Conservation (phyloP, 2,888 invertebrate species). For the Exephanes ischioxanthus region DNA sequence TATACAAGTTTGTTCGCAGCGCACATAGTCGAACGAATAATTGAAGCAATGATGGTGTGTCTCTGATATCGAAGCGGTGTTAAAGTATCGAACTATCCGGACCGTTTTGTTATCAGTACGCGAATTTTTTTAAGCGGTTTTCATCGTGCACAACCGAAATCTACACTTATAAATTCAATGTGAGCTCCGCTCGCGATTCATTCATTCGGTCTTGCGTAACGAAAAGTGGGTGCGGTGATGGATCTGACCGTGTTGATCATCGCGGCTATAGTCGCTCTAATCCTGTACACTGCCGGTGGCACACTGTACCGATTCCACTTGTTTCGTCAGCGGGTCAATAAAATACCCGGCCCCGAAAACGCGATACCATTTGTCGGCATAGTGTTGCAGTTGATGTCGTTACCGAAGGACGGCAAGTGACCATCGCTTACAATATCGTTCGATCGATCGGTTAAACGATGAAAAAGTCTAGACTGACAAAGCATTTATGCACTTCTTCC, state of each 20-base stretch:
- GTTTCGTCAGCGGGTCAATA: slow-evolving; percentile 62
- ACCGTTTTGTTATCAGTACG: too few relatives aligned
- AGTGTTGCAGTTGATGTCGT: slow-evolving; percentile 51
- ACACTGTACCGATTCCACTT: slow-evolving; percentile 59
- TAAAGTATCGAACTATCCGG: too few relatives aligned
- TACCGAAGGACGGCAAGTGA: slow-evolving; percentile 69
- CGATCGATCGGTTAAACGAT: background rate
- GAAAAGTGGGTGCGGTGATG: slow-evolving; percentile 7
- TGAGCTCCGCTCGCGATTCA: too few relatives aligned
- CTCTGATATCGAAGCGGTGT: too few relatives aligned
- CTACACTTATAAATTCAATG: too few relatives aligned
- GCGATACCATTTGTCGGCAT: slow-evolving; percentile 71
- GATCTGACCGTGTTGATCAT: slow-evolving; percentile 7
- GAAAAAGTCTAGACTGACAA: background rate
- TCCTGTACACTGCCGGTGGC: slow-evolving; percentile 14
- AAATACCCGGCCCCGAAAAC: slow-evolving; percentile 73
- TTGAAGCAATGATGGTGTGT: too few relatives aligned
- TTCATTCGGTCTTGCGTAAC: too few relatives aligned
- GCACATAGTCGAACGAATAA: too few relatives aligned
- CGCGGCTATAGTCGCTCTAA: slow-evolving; percentile 5
- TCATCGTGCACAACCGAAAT: too few relatives aligned
- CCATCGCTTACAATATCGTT: background rate
- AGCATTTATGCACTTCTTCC: background rate
- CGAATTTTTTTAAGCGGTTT: too few relatives aligned
- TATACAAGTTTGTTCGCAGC: too few relatives aligned